phyloP scores from a whole-genome alignment of 2,113 vertebrate species.

The Coturnix japonica region DNA sequence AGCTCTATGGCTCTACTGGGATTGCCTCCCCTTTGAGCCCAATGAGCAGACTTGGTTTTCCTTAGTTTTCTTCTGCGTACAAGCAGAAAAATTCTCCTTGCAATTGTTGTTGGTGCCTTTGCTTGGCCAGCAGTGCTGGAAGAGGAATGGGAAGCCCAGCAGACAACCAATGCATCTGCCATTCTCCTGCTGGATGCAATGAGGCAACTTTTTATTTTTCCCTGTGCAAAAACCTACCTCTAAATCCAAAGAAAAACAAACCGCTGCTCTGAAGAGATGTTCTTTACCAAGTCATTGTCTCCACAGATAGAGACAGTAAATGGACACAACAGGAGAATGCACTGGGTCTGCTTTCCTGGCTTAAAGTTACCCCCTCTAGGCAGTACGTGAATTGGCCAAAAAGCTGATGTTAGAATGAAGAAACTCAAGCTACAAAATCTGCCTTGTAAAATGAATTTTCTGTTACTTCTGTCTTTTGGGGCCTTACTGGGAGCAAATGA shows the following conservation, averaged over 20 bases:
- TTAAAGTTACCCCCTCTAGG: slow-evolving; percentile 2
- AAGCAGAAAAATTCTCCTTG: not conserved
- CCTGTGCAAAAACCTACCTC: slow-evolving; percentile 8
- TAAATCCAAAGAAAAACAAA: slow-evolving; percentile 43
- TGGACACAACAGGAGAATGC: not conserved
- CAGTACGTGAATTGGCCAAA: slow-evolving; percentile 16
- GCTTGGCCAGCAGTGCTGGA: not conserved
- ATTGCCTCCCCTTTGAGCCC: not conserved
- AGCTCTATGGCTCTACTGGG: not conserved
- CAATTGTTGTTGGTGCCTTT: not conserved
- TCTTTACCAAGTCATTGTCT: slow-evolving; percentile 24
- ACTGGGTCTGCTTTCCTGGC: not conserved
- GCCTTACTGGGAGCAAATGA: not conserved
- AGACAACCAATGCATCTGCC: slow-evolving; percentile 13
- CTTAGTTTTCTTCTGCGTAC: not conserved
- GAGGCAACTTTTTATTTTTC: slow-evolving; percentile 8
- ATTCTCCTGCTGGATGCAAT: not conserved
- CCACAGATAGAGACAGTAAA: slow-evolving; percentile 21
- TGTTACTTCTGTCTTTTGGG: not conserved
- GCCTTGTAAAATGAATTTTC: slow-evolving; percentile 21
- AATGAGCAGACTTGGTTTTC: not conserved
- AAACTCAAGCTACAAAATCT: not conserved
- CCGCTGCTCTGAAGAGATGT: not conserved
- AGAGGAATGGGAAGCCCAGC: not conserved
- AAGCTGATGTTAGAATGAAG: slow-evolving; percentile 32